These are phyloP conservation scores for Flexamia atlantica DNA, from an alignment of 2,888 invertebrate genomes.

Conservation along the genomic window DNA sequence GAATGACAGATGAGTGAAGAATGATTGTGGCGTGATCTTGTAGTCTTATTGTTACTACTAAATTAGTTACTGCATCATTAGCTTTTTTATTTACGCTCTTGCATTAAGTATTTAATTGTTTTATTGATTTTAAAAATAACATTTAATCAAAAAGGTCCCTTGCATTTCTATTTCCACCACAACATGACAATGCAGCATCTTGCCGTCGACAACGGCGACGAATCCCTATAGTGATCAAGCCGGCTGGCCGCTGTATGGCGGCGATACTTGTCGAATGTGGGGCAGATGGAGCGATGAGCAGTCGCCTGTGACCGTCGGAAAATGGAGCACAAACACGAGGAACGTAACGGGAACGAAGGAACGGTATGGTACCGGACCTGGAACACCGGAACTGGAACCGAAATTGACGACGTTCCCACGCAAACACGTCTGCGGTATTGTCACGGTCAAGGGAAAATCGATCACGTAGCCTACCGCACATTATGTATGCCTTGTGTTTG, in stretches of 20 bases:
- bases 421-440: background rate
- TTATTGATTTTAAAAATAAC: too few species aligned
- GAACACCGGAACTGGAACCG: constrained; percentile 6
- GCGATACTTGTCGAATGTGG: background rate
- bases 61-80: too few species aligned
- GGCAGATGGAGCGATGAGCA: background rate
- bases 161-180: too few species aligned
- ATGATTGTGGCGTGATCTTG: too few species aligned
- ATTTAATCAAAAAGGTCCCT: too few species aligned
- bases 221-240: background rate
- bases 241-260: background rate
- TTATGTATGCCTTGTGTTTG: too few species aligned
- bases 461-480: background rate
- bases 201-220: background rate
- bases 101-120: too few species aligned
- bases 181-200: too few species aligned
- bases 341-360: constrained; percentile 11
- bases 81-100: too few species aligned
- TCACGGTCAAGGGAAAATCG: background rate
- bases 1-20: too few species aligned
- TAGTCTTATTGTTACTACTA: too few species aligned
- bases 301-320: constrained; percentile 25
- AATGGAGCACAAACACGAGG: constrained; percentile 30
- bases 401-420: constrained; percentile 16
- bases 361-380: constrained; percentile 1